Evolutionary conservation across 2,113 vertebrate species (phyloP).

Genomic region (Pogona vitticeps): DNA sequence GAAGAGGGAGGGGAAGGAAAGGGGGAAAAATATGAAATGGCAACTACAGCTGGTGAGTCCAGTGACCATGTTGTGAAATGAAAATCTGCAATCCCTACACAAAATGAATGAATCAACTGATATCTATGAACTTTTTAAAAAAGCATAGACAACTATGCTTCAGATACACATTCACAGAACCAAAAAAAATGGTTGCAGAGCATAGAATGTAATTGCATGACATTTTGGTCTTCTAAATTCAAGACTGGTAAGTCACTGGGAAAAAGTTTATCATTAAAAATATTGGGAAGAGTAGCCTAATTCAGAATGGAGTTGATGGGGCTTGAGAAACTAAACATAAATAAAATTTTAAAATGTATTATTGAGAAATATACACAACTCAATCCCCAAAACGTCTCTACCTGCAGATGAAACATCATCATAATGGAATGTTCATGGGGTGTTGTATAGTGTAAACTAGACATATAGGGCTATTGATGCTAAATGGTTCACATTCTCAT

Average conservation of each 20-base stretch:
- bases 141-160: constrained; percentile 1
- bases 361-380: background rate
- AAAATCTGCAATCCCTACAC: background rate
- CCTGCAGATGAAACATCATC: background rate
- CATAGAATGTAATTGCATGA: background rate
- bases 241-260: too few relatives aligned
- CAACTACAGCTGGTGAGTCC: background rate
- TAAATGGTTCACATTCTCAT: background rate
- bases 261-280: too few relatives aligned
- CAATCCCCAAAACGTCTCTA: background rate
- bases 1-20: background rate
- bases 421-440: background rate
- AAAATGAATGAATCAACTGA: constrained; percentile 14
- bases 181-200: background rate
- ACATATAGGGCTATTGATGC: background rate
- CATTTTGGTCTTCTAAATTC: background rate
- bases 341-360: background rate
- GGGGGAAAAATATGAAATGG: background rate
- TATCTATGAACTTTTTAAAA: background rate
- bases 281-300: too few relatives aligned
- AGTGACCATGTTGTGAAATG: background rate
- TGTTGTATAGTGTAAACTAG: too few relatives aligned
- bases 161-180: background rate
- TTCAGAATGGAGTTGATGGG: too few relatives aligned
- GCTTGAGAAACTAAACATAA: too few relatives aligned